Conservation (phyloP, 2,888 invertebrate species). For the Andrena hattorfiana region DNA sequence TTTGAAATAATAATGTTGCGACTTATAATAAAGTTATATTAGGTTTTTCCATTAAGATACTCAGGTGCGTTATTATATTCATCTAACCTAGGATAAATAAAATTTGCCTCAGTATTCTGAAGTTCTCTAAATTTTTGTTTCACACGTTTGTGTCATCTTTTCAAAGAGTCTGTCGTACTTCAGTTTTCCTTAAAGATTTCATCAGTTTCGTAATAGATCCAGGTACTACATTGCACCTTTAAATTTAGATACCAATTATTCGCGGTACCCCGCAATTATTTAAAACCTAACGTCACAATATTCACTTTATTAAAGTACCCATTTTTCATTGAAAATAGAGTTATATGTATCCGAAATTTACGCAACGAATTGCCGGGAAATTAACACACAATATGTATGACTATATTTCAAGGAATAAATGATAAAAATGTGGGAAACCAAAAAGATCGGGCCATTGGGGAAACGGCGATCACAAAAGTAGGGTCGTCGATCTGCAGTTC, state of each 20-base stretch:
- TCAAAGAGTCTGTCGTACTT: too few species aligned
- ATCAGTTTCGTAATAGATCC: too few species aligned
- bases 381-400: not conserved
- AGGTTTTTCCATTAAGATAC: too few species aligned
- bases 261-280: not conserved
- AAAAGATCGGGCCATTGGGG: not conserved
- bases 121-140: too few species aligned
- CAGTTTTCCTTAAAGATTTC: too few species aligned
- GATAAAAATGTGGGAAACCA: not conserved
- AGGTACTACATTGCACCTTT: not conserved
- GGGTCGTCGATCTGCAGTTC: conserved; percentile 56
- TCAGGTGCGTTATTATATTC: too few species aligned
- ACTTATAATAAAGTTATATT: too few species aligned
- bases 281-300: not conserved
- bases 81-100: too few species aligned
- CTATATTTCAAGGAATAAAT: not conserved
- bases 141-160: too few species aligned
- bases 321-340: not conserved
- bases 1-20: too few species aligned
- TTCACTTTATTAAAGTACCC: not conserved
- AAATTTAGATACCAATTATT: not conserved
- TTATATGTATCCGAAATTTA: too few species aligned
- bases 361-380: not conserved
- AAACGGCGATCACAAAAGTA: conserved; percentile 35
- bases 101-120: too few species aligned